Evolutionary conservation across 1,140 invertebrate species (phyloP).

Genomic region (Dreissena rostriformis): DNA sequence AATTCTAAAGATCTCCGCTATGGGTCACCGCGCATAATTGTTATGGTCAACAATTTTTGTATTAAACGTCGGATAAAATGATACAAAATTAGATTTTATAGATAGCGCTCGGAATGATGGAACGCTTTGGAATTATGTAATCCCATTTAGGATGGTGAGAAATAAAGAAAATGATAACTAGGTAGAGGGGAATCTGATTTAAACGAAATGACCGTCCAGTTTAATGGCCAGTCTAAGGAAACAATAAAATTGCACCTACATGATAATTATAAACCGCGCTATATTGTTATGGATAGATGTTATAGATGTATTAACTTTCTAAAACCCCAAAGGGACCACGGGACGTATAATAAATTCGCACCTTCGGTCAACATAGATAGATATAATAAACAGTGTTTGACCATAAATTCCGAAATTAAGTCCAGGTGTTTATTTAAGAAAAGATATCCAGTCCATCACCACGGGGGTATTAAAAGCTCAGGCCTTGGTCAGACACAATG

Average conservation of each 20-base stretch:
- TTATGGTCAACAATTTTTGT: background rate
- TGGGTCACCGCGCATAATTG: conserved; percentile 27
- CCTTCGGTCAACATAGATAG: conserved; percentile 33
- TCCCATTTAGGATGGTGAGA: conserved; percentile 37
- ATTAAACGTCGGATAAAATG: conserved; percentile 29
- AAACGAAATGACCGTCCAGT: conserved; percentile 41
- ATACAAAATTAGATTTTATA: conserved; percentile 41
- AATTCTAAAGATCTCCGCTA: conserved; percentile 33
- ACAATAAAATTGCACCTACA: conserved; percentile 58
- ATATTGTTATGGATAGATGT: conserved; percentile 16
- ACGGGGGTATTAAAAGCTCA: background rate
- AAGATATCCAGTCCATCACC: background rate
- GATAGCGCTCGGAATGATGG: conserved; percentile 35
- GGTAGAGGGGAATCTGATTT: conserved; percentile 52
- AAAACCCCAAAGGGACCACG: conserved; percentile 29
- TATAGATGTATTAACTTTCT: conserved; percentile 27
- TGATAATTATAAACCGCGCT: conserved; percentile 43
- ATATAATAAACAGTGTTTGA: conserved; percentile 44
- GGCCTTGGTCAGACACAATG: background rate
- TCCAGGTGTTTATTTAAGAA: conserved; percentile 55
- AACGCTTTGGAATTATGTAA: conserved; percentile 32
- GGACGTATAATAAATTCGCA: conserved; percentile 44
- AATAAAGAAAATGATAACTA: conserved; percentile 44
- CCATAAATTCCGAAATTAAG: conserved; percentile 49
- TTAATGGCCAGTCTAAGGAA: conserved; percentile 30